Conservation (phyloP, 2,113 vertebrate species). For the Oreochromis aureus region DNA sequence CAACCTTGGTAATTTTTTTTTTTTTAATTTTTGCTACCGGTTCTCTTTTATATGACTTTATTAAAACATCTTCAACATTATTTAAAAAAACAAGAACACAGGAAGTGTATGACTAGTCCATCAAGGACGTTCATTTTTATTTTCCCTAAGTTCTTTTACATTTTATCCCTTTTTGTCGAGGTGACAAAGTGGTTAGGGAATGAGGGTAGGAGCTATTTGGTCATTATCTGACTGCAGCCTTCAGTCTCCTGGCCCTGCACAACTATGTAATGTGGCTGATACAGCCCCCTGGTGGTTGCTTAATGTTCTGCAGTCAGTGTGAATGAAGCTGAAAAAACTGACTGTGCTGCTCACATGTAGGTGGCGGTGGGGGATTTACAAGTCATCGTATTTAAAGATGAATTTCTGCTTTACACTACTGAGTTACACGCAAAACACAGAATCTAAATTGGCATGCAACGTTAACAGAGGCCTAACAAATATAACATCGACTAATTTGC, state of each 20-base stretch:
- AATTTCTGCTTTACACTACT: not conserved
- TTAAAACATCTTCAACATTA: not conserved
- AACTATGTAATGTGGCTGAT: not conserved
- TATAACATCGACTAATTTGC: not conserved
- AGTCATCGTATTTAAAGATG: not conserved
- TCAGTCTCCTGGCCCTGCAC: not conserved
- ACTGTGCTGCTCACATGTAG: not conserved
- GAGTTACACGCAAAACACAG: not conserved
- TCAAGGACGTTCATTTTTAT: not conserved
- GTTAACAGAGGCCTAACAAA: not conserved
- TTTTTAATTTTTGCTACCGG: not conserved
- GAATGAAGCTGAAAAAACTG: not conserved
- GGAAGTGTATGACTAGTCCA: not conserved
- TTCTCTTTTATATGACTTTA: not conserved
- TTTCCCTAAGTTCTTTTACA: not conserved
- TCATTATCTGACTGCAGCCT: not conserved
- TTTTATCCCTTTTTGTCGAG: not conserved
- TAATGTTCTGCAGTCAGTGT: not conserved
- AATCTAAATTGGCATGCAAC: not conserved
- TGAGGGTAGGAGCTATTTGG: fast-evolving
- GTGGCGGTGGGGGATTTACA: fast-evolving
- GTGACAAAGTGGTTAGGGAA: not conserved
- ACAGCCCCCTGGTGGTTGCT: slow-evolving; percentile 6
- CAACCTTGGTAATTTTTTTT: not conserved
- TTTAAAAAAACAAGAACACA: not conserved